Evolutionary conservation across 2,797 vertebrate species (phyloP).

Genomic region (Coregonus sp.): DNA sequence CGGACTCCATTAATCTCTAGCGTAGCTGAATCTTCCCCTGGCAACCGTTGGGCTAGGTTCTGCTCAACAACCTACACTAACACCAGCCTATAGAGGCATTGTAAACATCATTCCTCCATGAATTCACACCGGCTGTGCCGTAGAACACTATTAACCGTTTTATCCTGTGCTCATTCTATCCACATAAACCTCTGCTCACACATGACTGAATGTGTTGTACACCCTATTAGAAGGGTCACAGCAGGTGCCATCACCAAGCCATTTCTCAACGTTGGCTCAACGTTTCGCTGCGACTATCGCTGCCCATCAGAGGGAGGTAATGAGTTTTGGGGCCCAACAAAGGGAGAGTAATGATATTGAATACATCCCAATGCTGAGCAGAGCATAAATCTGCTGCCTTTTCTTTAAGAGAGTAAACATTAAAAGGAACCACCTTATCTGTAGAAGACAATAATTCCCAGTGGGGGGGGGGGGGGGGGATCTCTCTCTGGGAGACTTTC

Average conservation of each 20-base stretch:
- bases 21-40: background rate
- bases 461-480: background rate
- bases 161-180: background rate
- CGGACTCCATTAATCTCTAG: background rate
- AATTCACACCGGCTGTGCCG: background rate
- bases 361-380: background rate
- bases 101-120: background rate
- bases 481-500: background rate
- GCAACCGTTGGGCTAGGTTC: background rate
- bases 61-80: background rate
- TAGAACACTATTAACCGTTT: background rate
- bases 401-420: background rate
- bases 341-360: slow-evolving; percentile 18
- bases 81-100: background rate
- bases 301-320: slow-evolving; percentile 21
- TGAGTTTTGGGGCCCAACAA: slow-evolving; percentile 30
- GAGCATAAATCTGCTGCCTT: background rate
- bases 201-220: background rate
- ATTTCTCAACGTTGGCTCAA: slow-evolving; percentile 15
- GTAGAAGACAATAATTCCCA: background rate
- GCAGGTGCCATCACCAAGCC: slow-evolving; percentile 4
- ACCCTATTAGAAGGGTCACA: background rate
- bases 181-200: slow-evolving; percentile 1
- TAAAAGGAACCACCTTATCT: background rate
- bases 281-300: slow-evolving; percentile 6